Base-by-base conservation (phyloP, 2,113 vertebrate species). In the Etheostoma spectabile region DNA sequence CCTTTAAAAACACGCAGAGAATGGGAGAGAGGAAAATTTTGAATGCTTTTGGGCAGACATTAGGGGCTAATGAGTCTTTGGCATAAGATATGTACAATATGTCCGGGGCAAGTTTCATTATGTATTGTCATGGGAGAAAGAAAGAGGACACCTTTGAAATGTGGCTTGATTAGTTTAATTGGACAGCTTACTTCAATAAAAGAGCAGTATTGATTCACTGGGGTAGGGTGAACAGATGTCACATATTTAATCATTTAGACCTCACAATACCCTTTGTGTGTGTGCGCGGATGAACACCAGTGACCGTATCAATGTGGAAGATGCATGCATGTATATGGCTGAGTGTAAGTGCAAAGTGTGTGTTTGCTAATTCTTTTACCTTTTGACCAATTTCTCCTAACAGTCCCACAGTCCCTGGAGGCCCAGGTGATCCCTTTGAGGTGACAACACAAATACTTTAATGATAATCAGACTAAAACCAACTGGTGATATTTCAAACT, bases 321-420 rank as follows among this genome's bases (percentile, higher is more conserved):
- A 63, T 49, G 45, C 2, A 60, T 72, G 6, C 13, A 14, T 1
- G 3, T 51, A 59, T 69, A 18, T 65, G 27, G 18, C 21, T 71
- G 45, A 46, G 15, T 15, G 13, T 45, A 14, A 87, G 38, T 30
- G 30, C 1, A 15, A 38, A 1, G 45, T 10, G 46, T 61, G 8
- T 33, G 49, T 33, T 33, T 68, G 21, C 33, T 24, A 21, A 46
- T n/a, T 65, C 11, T 79, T 49, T 90, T 92, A 99, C 98, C 96
- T 97, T 96, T 74, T 92, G 95, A 52, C 98, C 98, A 0, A 96
- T 96, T 88, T 97, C 97, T 91, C 98, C 98, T 42, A 96, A 94
- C 71, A 96, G 92, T 22, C 98, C 98, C 0, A 95, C 35, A 74
- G 94, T 94, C 8, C 98, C 98, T 84, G 95, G 95, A 27, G 95